Evolutionary conservation across 2,113 vertebrate genomes (phyloP), one percentile per base, ranked within the genome.

Genomic region (Chlamydotis undulata): DNA sequence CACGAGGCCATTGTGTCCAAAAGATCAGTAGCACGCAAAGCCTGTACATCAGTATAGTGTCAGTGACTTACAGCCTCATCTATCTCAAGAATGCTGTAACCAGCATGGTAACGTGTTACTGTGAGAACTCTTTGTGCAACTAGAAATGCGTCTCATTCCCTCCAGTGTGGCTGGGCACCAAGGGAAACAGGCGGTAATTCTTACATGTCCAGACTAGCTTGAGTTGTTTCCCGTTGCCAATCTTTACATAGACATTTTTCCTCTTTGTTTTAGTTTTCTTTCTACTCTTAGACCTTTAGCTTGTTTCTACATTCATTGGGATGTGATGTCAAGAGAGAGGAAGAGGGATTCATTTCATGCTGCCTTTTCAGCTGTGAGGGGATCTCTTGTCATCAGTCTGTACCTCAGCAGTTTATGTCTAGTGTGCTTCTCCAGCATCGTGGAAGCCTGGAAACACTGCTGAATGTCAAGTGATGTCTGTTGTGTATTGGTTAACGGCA

Each of bases 121-220:
- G 95, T 95, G 83, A 96, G 96, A 97, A 90, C 80, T 94, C 94
- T 97, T 96, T 93, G 75, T 97, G 55, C 74, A 59, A 9, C 60
- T 86, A 73, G 84, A 89, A 95, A 81, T 70, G 57, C 0, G 0
- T 68, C 52, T 88, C 53, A 4, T 91, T 94, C 71, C 60, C 81
- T 76, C 2, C 67, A 33, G 68, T 52, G 61, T 79, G 63, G 80
- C 35, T 81, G 63, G 55, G 82, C 78, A 92, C 74, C 55, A 31
- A 37, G 76, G 68, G 89, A 78, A 93, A 78, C 57, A 13, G 60
- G 19, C 63, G 65, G 16, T 95, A 89, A 76, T 78, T 95, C 82
- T 85, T 92, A 8, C 28, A 39, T 41, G 63, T 83, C 83, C 83
- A 63, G 19, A 76, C 21, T 90, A 68, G 52, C 18, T 55, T 86